Percentiles rank a stretch among this genome's conserved stretches.
Evolutionary conservation across 2,797 vertebrate genomes (phyloP).

Genomic region (Pseudochirops cupreus): DNA sequence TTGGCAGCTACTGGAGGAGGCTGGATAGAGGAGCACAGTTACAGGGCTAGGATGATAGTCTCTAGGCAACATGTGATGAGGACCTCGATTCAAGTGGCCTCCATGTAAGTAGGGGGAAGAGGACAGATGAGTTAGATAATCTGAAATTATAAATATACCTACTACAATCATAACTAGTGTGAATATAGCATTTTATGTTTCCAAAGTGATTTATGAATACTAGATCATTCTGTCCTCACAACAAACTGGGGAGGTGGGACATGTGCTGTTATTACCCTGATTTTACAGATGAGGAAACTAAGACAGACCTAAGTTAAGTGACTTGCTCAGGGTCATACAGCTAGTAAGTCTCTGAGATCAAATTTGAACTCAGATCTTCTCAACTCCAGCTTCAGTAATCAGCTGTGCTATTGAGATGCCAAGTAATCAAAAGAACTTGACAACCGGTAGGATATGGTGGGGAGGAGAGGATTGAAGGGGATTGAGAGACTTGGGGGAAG

Average conservation of each 20-base stretch:
- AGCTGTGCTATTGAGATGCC: no score
- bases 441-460: background rate
- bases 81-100: background rate
- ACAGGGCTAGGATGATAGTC: background rate
- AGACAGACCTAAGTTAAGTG: background rate
- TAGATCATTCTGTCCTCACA: background rate
- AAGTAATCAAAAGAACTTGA: background rate
- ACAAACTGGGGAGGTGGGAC: background rate
- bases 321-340: background rate
- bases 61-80: background rate
- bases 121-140: background rate
- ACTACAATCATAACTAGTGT: background rate
- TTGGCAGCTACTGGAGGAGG: background rate
- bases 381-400: background rate
- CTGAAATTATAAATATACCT: background rate
- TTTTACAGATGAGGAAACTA: background rate
- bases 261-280: background rate
- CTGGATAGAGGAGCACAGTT: background rate
- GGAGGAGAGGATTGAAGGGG: rapidly evolving
- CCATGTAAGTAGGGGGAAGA: background rate
- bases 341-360: background rate
- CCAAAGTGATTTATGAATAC: background rate
- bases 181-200: background rate
- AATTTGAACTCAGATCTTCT: background rate
- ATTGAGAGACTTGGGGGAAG: background rate